Evolutionary conservation across 2,113 vertebrate species (phyloP).

Genomic region (Pteropus alecto): DNA sequence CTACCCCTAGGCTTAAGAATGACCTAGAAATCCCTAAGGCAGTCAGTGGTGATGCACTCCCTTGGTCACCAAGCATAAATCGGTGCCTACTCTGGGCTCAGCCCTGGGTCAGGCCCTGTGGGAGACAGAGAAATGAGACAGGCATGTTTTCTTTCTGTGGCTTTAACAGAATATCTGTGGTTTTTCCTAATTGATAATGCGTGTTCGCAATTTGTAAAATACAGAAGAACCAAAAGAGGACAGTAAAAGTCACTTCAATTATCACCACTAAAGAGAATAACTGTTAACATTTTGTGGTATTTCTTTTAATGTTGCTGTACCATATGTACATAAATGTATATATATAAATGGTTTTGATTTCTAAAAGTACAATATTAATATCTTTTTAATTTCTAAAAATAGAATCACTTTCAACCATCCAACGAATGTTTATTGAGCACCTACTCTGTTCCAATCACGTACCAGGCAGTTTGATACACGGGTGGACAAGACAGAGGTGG

Average conservation of each 20-base stretch:
- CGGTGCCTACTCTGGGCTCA: neutral
- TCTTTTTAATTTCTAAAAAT: neutral
- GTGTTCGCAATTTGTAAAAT: neutral
- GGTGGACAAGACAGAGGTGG: neutral
- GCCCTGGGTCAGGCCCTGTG: neutral
- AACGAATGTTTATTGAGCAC: neutral
- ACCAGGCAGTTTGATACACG: neutral
- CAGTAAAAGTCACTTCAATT: neutral
- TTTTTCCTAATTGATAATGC: neutral
- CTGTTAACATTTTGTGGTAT: neutral
- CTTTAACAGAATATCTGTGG: neutral
- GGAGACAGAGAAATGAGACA: neutral
- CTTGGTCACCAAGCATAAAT: neutral
- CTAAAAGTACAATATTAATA: neutral
- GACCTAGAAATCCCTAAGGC: neutral
- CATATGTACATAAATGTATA: neutral
- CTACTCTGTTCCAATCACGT: neutral
- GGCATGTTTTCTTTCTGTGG: neutral
- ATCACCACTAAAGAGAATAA: neutral
- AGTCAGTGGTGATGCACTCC: neutral
- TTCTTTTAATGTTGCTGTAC: neutral
- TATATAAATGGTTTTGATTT: neutral
- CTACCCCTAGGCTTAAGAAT: neutral
- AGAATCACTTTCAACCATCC: neutral
- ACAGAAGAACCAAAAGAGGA: neutral